These are phyloP conservation scores for Eudemis profundana DNA, from an alignment of 2,888 invertebrate genomes.

Conservation along the genomic window DNA sequence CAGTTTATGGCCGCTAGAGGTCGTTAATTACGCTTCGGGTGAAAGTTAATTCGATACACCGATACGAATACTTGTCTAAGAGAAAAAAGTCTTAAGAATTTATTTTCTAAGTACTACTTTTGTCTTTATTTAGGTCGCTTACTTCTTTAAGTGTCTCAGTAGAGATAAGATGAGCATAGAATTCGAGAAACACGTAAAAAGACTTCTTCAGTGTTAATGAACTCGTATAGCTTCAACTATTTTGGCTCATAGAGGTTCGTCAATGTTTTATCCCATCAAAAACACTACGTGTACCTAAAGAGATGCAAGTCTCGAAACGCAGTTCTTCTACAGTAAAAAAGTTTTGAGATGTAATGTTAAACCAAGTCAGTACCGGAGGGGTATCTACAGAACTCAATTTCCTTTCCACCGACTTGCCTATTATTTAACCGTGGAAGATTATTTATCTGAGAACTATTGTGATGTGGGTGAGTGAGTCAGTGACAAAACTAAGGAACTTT, in stretches of 20 bases:
- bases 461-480: too few species aligned
- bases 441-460: too few species aligned
- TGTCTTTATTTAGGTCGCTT: background rate
- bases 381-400: too few species aligned
- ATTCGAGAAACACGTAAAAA: constrained; percentile 42
- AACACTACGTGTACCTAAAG: too few species aligned
- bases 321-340: too few species aligned
- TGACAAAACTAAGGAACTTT: too few species aligned
- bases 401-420: too few species aligned
- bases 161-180: constrained; percentile 46
- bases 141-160: constrained; percentile 14
- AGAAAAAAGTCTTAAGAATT: constrained; percentile 10
- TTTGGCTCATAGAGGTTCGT: constrained; percentile 1
- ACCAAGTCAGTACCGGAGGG: too few species aligned
- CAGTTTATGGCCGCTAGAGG: constrained; percentile 37
- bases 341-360: too few species aligned
- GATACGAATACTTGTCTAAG: constrained; percentile 24
- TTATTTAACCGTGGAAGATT: too few species aligned
- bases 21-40: constrained; percentile 44
- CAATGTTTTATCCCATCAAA: too few species aligned
- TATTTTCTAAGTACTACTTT: background rate
- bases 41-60: constrained; percentile 44
- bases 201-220: constrained; percentile 43
- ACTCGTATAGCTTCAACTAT: constrained; percentile 14
- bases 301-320: too few species aligned